phyloP scores from a whole-genome alignment of 2,888 invertebrate genomes.

The Pharmacophagus antenor region DNA sequence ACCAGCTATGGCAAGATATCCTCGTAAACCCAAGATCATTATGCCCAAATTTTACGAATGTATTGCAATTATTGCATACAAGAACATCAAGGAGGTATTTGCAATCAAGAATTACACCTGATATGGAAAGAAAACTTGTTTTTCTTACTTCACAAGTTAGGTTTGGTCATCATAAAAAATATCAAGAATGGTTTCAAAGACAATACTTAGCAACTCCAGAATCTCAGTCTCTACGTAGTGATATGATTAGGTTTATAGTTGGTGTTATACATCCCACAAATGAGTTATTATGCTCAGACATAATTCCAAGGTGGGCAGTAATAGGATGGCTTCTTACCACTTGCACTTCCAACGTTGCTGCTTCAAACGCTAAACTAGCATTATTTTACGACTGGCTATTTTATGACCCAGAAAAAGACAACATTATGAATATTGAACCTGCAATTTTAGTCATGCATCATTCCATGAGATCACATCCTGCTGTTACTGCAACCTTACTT shows the following conservation, averaged over 20 bases:
- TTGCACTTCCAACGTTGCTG: constrained; percentile 93
- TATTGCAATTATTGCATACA: constrained; percentile 89
- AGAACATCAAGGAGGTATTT: constrained; percentile 93
- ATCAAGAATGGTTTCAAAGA: constrained; percentile 97
- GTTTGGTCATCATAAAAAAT: constrained; percentile 94
- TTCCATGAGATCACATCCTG: constrained; percentile 94
- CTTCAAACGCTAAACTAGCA: constrained; percentile 94
- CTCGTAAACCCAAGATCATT: constrained; percentile 88
- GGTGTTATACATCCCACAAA: constrained; percentile 97
- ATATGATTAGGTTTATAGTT: constrained; percentile 95
- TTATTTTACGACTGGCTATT: constrained; percentile 97
- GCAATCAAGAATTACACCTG: constrained; percentile 92
- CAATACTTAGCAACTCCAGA: constrained; percentile 95
- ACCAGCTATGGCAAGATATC: constrained; percentile 93
- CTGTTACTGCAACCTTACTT: constrained; percentile 92
- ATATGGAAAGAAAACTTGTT: constrained; percentile 95
- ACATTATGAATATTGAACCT: constrained; percentile 97
- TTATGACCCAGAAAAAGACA: constrained; percentile 94
- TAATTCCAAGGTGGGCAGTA: constrained; percentile 96
- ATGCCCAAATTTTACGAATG: constrained; percentile 88
- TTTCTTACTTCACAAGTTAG: constrained; percentile 92
- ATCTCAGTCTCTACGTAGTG: constrained; percentile 93
- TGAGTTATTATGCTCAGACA: constrained; percentile 95
- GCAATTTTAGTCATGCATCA: constrained; percentile 96
- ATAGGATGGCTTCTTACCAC: constrained; percentile 96